These are phyloP conservation scores for Nannoperca australis DNA, from an alignment of 2,797 vertebrate species.

Conservation along the genomic window DNA sequence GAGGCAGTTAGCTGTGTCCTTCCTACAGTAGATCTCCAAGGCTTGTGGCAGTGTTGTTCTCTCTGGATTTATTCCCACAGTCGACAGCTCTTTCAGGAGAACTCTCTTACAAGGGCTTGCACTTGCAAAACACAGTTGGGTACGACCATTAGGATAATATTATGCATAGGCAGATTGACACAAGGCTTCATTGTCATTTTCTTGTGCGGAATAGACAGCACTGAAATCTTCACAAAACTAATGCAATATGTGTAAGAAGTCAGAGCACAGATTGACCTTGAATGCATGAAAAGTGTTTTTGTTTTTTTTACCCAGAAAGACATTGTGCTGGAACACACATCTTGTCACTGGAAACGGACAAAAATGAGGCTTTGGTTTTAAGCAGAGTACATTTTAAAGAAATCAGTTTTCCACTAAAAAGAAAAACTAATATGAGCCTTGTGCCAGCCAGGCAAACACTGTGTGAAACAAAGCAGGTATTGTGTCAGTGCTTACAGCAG, in stretches of 20 bases:
- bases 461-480: slow-evolving; percentile 76
- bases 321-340: slow-evolving; percentile 8
- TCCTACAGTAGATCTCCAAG: slow-evolving; percentile 36
- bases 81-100: slow-evolving; percentile 49
- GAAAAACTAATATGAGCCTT: slow-evolving; percentile 68
- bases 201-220: neutral
- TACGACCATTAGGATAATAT: slow-evolving; percentile 61
- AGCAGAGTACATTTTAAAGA: slow-evolving; percentile 35
- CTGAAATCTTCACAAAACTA: neutral
- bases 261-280: slow-evolving; percentile 31
- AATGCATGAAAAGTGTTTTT: slow-evolving; percentile 19
- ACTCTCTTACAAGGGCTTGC: slow-evolving; percentile 61
- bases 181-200: slow-evolving; percentile 37
- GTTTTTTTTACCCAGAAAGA: neutral
- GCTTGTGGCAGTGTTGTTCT: slow-evolving; percentile 39
- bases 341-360: slow-evolving; percentile 14
- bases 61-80: slow-evolving; percentile 51
- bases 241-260: slow-evolving; percentile 10
- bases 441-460: slow-evolving; percentile 53
- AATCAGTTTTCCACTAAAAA: slow-evolving; percentile 51
- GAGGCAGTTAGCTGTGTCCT: slow-evolving; percentile 50
- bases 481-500: slow-evolving; percentile 70
- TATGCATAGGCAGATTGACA: slow-evolving; percentile 55
- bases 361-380: slow-evolving; percentile 21
- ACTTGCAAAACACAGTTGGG: slow-evolving; percentile 48